Conservation (phyloP, 1,140 invertebrate genomes). For the Cydia pomonella region DNA sequence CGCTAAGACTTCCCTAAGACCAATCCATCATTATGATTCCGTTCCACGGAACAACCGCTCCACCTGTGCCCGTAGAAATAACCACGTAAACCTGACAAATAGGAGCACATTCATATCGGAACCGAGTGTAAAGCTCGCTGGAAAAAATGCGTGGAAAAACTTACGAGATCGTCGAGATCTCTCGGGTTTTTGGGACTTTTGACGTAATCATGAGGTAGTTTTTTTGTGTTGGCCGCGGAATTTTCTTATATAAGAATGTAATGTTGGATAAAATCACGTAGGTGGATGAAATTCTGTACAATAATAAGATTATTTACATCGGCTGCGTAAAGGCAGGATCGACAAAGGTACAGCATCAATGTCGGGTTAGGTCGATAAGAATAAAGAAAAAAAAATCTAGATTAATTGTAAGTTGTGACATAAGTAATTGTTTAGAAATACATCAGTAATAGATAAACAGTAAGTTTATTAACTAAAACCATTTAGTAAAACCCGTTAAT, state of each 20-base stretch:
- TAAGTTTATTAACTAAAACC: no score
- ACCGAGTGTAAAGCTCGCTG: conserved; percentile 45
- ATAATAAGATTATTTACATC: background rate
- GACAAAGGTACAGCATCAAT: no score
- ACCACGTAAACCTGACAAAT: conserved; percentile 70
- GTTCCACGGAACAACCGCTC: conserved; percentile 47
- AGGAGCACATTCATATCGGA: conserved; percentile 64
- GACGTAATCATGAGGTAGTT: conserved; percentile 27
- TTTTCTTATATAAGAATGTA: conserved; percentile 37
- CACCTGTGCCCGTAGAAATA: conserved; percentile 65
- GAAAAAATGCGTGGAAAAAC: conserved; percentile 52
- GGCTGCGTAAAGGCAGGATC: no score
- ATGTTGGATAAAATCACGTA: background rate
- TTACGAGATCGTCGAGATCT: conserved; percentile 50
- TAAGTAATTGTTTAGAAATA: no score
- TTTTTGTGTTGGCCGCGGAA: conserved; percentile 37
- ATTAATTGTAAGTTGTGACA: no score
- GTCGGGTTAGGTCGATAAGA: no score
- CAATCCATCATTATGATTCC: conserved; percentile 69
- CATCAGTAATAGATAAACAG: no score
- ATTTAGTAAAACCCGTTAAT: no score
- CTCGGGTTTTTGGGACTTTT: conserved; percentile 43
- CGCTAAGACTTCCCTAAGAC: conserved; percentile 59
- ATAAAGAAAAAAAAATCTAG: no score
- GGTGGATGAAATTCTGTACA: background rate